A percentile compares a stretch with the other conserved stretches of the same genome.
Evolutionary conservation across 2,888 invertebrate species (phyloP).

Genomic region (Netelia melanura): DNA sequence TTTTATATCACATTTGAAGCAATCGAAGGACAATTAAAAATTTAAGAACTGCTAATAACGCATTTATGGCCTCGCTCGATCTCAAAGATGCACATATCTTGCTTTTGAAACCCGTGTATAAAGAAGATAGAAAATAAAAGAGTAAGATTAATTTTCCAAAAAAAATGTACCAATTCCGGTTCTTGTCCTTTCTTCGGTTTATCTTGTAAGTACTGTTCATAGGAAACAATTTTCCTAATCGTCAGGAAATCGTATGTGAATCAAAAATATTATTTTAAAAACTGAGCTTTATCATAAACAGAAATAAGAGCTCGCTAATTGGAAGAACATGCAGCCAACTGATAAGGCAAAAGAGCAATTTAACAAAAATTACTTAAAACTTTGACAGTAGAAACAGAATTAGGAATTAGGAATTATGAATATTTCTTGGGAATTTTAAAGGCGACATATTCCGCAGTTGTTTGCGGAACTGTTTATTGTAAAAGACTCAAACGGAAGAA

Average conservation of each 20-base stretch:
- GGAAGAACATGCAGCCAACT: constrained; percentile 3
- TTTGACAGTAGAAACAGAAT: constrained; percentile 19
- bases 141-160: constrained; percentile 17
- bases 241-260: constrained; percentile 17
- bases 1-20: constrained; percentile 42
- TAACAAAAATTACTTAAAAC: not conserved
- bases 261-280: constrained; percentile 13
- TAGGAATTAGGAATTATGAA: constrained; percentile 27
- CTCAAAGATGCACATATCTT: not conserved
- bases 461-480: constrained; percentile 33
- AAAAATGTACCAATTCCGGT: constrained; percentile 15
- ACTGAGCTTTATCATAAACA: constrained; percentile 44
- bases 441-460: constrained; percentile 51
- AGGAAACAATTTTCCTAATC: constrained; percentile 25
- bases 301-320: constrained; percentile 33
- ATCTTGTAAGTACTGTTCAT: constrained; percentile 31
- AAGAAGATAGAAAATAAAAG: constrained; percentile 3
- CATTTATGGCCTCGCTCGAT: constrained; percentile 18
- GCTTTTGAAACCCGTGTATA: not conserved
- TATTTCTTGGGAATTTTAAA: constrained; percentile 37
- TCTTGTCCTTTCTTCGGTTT: constrained; percentile 3
- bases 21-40: constrained; percentile 32
- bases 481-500: constrained; percentile 44
- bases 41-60: not conserved
- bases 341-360: not conserved